These are phyloP conservation scores for Enteromius argenteus DNA, from an alignment of 2,797 vertebrate species.

Conservation along the genomic window DNA sequence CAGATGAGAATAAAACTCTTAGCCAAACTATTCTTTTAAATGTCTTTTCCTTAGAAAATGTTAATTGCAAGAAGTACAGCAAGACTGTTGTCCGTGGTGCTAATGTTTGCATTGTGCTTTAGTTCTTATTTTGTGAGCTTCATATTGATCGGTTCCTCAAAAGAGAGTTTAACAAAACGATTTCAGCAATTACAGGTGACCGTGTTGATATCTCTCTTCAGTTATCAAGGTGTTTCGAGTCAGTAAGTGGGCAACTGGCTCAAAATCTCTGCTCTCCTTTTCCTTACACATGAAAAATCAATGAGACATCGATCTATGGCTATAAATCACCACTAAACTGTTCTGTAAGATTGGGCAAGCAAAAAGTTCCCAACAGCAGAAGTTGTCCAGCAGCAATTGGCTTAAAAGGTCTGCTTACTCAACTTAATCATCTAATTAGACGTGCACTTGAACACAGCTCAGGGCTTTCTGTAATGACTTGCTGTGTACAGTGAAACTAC, in stretches of 20 bases:
- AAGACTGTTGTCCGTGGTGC: neutral
- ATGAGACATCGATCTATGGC: neutral
- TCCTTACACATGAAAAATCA: neutral
- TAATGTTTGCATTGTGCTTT: neutral
- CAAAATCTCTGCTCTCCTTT: neutral
- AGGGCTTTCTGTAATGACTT: constrained; percentile 31
- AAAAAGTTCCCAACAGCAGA: neutral
- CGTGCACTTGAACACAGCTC: neutral
- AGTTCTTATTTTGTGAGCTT: neutral
- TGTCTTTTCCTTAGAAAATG: neutral
- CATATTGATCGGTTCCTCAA: neutral
- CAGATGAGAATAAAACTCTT: neutral
- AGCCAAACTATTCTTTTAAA: neutral
- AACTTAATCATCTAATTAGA: constrained; percentile 17
- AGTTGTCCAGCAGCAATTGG: neutral
- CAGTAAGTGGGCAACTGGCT: neutral
- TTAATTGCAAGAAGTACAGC: neutral
- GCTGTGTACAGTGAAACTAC: constrained; percentile 28
- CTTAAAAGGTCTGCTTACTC: constrained; percentile 52
- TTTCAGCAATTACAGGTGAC: neutral
- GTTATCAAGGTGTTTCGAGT: neutral
- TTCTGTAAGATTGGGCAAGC: neutral
- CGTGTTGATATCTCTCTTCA: neutral
- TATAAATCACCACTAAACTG: neutral
- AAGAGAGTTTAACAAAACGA: neutral